Evolutionary conservation across 2,888 invertebrate genomes (phyloP).

Genomic region (Adelphocoris suturalis): DNA sequence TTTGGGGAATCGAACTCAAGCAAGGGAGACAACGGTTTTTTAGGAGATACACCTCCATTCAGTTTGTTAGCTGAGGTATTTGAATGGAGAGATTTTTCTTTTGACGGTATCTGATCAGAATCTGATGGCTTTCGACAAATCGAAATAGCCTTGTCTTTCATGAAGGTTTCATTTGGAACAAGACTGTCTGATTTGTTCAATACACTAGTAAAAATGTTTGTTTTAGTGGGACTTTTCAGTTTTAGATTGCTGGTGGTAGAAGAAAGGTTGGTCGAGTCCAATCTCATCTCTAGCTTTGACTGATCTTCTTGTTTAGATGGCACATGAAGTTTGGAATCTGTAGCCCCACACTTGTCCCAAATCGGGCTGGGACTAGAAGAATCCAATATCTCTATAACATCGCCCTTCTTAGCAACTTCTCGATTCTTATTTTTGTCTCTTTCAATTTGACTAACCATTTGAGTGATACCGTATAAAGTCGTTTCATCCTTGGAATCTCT

Average conservation of each 20-base stretch:
- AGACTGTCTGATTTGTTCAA: background rate
- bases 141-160: too few species aligned
- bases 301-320: too few species aligned
- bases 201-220: too few species aligned
- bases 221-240: background rate
- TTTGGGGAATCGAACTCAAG: background rate
- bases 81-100: background rate
- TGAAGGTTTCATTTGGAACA: background rate
- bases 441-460: slow-evolving; percentile 74
- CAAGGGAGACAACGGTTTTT: too few species aligned
- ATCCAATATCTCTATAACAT: slow-evolving; percentile 26
- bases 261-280: too few species aligned
- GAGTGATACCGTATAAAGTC: slow-evolving; percentile 71
- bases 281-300: too few species aligned
- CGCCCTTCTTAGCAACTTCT: background rate
- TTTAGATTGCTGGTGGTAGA: background rate
- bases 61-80: background rate
- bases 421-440: slow-evolving; percentile 67
- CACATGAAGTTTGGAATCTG: too few species aligned
- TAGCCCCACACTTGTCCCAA: background rate
- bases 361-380: background rate
- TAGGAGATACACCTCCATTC: too few species aligned
- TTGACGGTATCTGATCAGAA: background rate
- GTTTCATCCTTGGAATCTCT: slow-evolving; percentile 40
- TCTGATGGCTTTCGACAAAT: background rate